Conservation (phyloP, 2,797 vertebrate species). For the Urocyon cinereoargenteus region DNA sequence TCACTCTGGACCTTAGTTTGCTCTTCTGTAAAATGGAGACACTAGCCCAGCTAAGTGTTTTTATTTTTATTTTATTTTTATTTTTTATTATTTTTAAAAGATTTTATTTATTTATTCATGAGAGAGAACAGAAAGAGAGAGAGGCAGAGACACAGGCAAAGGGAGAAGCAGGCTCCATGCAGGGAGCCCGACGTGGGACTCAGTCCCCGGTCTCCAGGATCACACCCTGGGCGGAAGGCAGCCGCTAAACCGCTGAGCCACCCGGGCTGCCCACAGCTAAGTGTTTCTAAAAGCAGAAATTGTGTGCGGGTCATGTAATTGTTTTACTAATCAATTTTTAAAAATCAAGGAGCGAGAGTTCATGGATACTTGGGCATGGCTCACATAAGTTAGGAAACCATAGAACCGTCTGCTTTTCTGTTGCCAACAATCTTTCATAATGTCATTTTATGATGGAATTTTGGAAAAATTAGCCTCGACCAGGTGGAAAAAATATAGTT, state of each 20-base stretch:
- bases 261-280: not conserved
- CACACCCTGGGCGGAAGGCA: too few species aligned
- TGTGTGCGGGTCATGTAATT: not conserved
- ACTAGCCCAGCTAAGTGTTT: not conserved
- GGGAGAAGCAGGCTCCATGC: too few species aligned
- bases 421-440: not conserved
- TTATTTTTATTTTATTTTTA: too few species aligned
- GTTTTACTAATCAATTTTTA: not conserved
- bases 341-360: not conserved
- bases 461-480: not conserved
- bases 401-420: not conserved
- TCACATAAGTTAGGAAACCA: not conserved
- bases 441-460: conserved; percentile 23
- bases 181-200: too few species aligned
- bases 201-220: too few species aligned
- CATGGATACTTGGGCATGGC: not conserved
- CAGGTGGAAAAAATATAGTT: not conserved
- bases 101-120: too few species aligned
- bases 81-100: too few species aligned
- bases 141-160: too few species aligned
- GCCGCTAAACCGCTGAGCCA: too few species aligned
- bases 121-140: too few species aligned
- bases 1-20: not conserved
- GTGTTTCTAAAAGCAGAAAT: not conserved
- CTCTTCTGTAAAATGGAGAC: not conserved